Conservation (phyloP, 2,888 invertebrate genomes). For the Cephus sareptanus region DNA sequence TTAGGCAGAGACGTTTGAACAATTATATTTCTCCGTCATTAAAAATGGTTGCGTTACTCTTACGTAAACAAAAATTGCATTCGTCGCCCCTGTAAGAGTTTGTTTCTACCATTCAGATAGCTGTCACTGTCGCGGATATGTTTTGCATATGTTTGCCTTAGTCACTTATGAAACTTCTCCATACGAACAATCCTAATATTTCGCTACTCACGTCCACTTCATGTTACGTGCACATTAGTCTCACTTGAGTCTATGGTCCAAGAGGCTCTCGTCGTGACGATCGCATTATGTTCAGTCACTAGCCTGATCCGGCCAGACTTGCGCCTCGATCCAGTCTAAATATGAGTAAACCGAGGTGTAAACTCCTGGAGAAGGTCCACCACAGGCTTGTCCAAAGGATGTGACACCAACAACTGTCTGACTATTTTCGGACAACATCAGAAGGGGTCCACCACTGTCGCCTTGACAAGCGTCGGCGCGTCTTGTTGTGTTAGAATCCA, state of each 20-base stretch:
- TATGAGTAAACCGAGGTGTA: constrained; percentile 52
- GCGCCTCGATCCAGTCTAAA: constrained; percentile 57
- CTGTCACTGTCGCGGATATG: background rate
- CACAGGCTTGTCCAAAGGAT: constrained; percentile 55
- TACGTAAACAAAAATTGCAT: background rate
- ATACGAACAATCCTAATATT: background rate
- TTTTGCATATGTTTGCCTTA: background rate
- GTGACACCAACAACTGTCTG: constrained; percentile 51
- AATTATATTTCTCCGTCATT: background rate
- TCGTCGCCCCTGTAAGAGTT: background rate
- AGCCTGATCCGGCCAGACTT: constrained; percentile 45
- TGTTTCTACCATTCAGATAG: background rate
- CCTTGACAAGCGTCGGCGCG: constrained; percentile 52
- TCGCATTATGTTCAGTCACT: background rate
- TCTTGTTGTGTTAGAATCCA: constrained; percentile 41
- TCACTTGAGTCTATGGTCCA: background rate
- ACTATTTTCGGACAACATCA: constrained; percentile 34
- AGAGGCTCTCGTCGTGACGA: background rate
- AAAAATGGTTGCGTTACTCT: background rate
- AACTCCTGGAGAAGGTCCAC: constrained; percentile 45
- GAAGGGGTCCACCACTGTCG: constrained; percentile 57
- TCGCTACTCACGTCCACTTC: background rate
- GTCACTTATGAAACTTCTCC: background rate
- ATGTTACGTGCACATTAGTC: background rate
- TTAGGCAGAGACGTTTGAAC: background rate